Evolutionary conservation across 2,888 invertebrate genomes (phyloP).

Genomic region (Cotesia congregata): DNA sequence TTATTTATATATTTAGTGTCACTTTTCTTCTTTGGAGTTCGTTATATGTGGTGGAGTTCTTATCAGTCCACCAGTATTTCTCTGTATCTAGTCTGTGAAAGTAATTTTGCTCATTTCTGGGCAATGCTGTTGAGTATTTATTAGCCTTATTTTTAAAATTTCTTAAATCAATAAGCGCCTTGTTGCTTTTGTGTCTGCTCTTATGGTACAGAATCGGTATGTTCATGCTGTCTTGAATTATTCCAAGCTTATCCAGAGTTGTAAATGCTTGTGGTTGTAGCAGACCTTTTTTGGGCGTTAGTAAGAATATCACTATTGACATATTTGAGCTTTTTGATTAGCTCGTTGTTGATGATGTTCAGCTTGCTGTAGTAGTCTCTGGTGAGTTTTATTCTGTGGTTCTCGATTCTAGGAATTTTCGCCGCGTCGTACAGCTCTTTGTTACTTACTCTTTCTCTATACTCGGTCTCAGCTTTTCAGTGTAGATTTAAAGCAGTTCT

Average conservation of each 20-base stretch:
- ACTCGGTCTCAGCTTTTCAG: conserved; percentile 19
- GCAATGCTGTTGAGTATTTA: background rate
- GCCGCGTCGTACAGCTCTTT: conserved; percentile 12
- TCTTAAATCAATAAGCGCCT: background rate
- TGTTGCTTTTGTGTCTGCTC: conserved; percentile 32
- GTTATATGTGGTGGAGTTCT: too few relatives aligned
- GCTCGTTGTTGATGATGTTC: background rate
- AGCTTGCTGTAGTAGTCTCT: conserved; percentile 39
- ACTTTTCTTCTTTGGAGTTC: too few relatives aligned
- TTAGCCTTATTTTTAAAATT: background rate
- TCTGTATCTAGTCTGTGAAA: background rate
- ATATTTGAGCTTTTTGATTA: background rate
- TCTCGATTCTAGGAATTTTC: background rate
- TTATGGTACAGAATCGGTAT: conserved; percentile 32
- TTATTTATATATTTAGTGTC: too few relatives aligned
- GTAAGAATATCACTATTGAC: background rate
- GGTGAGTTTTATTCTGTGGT: conserved; percentile 1
- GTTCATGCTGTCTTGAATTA: conserved; percentile 27
- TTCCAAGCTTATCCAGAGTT: background rate
- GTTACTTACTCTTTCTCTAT: conserved; percentile 9
- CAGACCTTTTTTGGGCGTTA: background rate
- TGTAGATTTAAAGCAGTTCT: conserved; percentile 26
- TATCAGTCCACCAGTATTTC: background rate
- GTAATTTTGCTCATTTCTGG: background rate
- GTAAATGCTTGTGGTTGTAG: conserved; percentile 30